These are phyloP conservation scores for Timema cristinae DNA, from an alignment of 2,888 invertebrate genomes.

Conservation along the genomic window DNA sequence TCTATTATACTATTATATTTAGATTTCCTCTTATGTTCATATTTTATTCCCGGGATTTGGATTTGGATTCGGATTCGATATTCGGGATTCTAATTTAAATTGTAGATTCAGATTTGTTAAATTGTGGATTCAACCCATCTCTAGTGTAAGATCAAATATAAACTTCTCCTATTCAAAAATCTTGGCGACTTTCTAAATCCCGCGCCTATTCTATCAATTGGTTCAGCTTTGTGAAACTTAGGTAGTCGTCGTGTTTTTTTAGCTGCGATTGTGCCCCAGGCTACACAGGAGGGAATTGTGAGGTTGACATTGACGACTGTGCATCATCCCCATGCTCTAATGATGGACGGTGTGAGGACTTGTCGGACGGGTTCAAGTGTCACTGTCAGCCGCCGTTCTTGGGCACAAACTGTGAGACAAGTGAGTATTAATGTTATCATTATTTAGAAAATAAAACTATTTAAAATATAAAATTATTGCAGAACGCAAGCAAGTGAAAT, in stretches of 20 bases:
- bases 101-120: no score
- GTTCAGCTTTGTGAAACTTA: background rate
- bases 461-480: background rate
- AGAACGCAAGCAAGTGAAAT: no score
- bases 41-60: no score
- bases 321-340: constrained; percentile 44
- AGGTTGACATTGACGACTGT: constrained; percentile 48
- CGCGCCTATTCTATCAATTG: no score
- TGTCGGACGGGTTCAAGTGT: constrained; percentile 47
- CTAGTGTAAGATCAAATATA: no score
- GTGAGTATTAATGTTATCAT: constrained; percentile 15
- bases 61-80: no score
- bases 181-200: no score
- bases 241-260: constrained; percentile 22
- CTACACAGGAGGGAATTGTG: constrained; percentile 51
- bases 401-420: constrained; percentile 48
- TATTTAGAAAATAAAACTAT: background rate
- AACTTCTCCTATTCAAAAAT: no score
- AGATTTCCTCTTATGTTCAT: no score
- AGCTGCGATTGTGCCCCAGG: constrained; percentile 56
- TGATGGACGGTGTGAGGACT: constrained; percentile 43
- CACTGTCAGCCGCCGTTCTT: constrained; percentile 49
- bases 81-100: no score
- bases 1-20: no score
- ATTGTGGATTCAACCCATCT: no score